Conservation (phyloP, 1,140 invertebrate species). For the Drosophila miranda region DNA sequence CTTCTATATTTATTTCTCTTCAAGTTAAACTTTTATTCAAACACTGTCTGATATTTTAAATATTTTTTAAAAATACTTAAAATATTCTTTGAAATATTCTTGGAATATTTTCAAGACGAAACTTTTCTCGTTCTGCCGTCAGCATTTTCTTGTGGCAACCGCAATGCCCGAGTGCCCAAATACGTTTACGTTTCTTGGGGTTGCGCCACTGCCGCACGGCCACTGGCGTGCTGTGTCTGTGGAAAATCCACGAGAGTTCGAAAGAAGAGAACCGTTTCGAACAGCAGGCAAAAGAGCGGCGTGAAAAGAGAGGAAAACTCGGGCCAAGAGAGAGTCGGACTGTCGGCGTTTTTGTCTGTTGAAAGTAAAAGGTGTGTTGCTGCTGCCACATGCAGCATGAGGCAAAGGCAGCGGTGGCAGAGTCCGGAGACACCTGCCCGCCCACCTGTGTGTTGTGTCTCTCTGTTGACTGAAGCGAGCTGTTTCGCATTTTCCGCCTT, state of each 20-base stretch:
- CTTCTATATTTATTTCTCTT: not conserved
- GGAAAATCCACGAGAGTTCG: conserved; percentile 48
- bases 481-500: conserved; percentile 26
- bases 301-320: no score
- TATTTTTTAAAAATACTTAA: conserved; percentile 10
- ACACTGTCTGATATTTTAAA: conserved; percentile 4
- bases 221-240: not conserved
- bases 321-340: not conserved
- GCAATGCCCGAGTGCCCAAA: conserved; percentile 70
- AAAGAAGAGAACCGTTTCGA: conserved; percentile 50
- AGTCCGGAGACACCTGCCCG: conserved; percentile 43
- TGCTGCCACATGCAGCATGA: conserved; percentile 28
- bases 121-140: conserved; percentile 22
- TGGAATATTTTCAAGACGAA: conserved; percentile 16
- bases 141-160: conserved; percentile 65
- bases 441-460: conserved; percentile 15
- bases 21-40: conserved; percentile 10
- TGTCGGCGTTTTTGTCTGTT: conserved; percentile 37
- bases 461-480: not conserved
- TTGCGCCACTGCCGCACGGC: conserved; percentile 41
- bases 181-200: conserved; percentile 63
- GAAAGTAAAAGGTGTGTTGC: conserved; percentile 69
- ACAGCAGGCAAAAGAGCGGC: conserved; percentile 6
- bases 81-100: no score
- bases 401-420: conserved; percentile 10